phyloP scores from a whole-genome alignment of 2,888 invertebrate genomes.

The Andrena flavipes region DNA sequence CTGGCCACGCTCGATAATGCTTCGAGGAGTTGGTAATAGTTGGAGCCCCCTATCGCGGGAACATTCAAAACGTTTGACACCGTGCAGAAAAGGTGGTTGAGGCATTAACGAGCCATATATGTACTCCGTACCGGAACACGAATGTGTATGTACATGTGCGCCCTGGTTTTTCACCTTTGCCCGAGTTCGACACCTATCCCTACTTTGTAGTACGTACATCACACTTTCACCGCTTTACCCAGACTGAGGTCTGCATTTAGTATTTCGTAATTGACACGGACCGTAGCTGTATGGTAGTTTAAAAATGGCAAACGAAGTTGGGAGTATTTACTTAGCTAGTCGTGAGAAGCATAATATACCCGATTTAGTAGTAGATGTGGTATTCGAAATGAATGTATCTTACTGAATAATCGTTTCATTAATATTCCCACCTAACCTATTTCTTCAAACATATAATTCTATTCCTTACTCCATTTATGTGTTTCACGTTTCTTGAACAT shows the following conservation, averaged over 20 bases:
- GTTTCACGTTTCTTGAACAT: too few species aligned
- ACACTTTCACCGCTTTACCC: slow-evolving; percentile 16
- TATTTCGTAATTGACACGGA: neutral
- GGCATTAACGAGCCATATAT: neutral
- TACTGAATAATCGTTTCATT: neutral
- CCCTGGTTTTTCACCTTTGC: slow-evolving; percentile 12
- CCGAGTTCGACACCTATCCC: slow-evolving; percentile 15
- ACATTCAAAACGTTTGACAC: neutral
- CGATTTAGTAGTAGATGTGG: neutral
- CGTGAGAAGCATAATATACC: too few species aligned
- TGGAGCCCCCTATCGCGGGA: too few species aligned
- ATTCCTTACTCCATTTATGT: neutral
- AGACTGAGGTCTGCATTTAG: neutral
- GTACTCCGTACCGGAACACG: neutral
- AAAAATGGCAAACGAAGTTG: neutral
- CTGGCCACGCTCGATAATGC: too few species aligned
- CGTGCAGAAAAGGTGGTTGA: too few species aligned
- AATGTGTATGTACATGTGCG: neutral
- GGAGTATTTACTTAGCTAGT: too few species aligned
- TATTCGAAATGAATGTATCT: neutral
- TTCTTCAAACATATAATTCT: neutral
- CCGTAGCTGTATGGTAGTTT: neutral
- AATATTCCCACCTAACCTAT: neutral
- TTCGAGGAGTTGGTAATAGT: too few species aligned
- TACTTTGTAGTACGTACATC: neutral